A percentile compares a stretch with the other conserved stretches of the same genome.
Evolutionary conservation across 2,797 vertebrate species (phyloP).

Genomic region (Hybognathus amarus): DNA sequence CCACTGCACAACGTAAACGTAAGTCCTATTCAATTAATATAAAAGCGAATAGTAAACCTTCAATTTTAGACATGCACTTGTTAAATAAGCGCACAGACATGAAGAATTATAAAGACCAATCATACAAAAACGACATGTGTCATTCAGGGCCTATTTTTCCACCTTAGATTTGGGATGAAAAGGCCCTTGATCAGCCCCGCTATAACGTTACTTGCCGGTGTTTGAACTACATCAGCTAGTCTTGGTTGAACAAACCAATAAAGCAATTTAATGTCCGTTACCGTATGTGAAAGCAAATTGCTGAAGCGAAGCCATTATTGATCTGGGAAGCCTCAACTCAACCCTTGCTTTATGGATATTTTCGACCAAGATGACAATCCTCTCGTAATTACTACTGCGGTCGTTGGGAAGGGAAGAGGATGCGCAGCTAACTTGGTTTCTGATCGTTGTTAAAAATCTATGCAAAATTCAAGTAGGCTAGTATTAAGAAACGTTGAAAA

Average conservation of each 20-base stretch:
- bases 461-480: neutral
- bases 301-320: slow-evolving; percentile 4
- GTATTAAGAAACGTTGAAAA: neutral
- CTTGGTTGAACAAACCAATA: slow-evolving; percentile 8
- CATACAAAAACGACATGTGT: neutral
- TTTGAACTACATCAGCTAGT: neutral
- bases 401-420: neutral
- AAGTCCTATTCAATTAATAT: slow-evolving; percentile 38
- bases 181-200: slow-evolving; percentile 8
- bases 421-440: neutral
- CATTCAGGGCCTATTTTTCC: slow-evolving; percentile 33
- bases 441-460: neutral
- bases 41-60: neutral
- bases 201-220: neutral
- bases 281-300: neutral
- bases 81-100: neutral
- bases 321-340: neutral
- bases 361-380: neutral
- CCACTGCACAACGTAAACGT: slow-evolving; percentile 43
- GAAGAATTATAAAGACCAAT: neutral
- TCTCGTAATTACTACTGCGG: neutral
- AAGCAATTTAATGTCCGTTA: neutral
- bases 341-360: neutral
- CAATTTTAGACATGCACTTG: neutral
- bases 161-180: slow-evolving; percentile 23